A percentile compares a stretch with the other conserved stretches of the same genome.
phyloP scores from a whole-genome alignment of 2,888 invertebrate species.

The Ametastegia equiseti region DNA sequence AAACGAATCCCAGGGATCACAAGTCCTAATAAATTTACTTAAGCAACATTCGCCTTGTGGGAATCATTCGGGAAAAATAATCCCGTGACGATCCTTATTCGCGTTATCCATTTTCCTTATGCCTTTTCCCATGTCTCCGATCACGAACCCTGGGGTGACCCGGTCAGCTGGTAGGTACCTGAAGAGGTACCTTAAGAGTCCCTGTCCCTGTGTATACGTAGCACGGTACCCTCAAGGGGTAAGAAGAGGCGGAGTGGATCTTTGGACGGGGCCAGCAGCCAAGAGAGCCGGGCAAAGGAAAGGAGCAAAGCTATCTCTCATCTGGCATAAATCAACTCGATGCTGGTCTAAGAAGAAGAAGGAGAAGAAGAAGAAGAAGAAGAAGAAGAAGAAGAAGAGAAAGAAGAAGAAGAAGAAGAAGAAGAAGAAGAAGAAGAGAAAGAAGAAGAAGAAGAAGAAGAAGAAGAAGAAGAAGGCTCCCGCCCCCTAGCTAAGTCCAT shows the following conservation, averaged over 20 bases:
- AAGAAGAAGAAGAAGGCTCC: no score
- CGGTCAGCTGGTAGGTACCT: constrained; percentile 45
- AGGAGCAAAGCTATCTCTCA: constrained; percentile 72
- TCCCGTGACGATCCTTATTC: no score
- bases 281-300: constrained; percentile 61
- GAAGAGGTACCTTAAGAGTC: no score
- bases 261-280: constrained; percentile 52
- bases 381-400: no score
- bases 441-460: no score
- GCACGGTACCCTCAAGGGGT: constrained; percentile 56
- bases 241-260: constrained; percentile 56
- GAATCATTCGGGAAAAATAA: neutral
- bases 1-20: neutral
- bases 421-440: no score
- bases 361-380: no score
- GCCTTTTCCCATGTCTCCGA: neutral
- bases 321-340: constrained; percentile 75
- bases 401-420: no score
- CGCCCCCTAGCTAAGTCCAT: constrained; percentile 68
- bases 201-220: constrained; percentile 48
- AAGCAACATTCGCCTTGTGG: neutral
- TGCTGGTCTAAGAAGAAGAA: constrained; percentile 72
- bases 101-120: no score
- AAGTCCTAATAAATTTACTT: neutral
- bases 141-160: constrained; percentile 1